Evolutionary conservation across 2,888 invertebrate species (phyloP).

Genomic region (Acronicta psi): DNA sequence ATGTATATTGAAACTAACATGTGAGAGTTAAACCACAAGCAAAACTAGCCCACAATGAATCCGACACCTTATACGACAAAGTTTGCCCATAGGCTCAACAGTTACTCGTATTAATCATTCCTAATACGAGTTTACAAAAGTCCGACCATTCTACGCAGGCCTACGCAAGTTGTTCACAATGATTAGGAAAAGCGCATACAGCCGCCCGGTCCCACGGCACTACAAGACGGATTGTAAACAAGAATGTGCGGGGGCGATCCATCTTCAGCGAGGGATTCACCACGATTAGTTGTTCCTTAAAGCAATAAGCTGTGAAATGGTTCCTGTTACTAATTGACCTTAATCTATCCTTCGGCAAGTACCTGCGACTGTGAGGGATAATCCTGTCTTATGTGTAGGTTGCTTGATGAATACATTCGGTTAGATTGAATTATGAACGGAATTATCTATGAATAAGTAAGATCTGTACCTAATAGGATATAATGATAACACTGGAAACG

Average conservation of each 20-base stretch:
- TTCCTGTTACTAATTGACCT: conserved; percentile 72
- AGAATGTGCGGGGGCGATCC: conserved; percentile 75
- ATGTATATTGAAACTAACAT: neutral
- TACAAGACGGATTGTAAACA: conserved; percentile 70
- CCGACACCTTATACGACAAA: conserved; percentile 4
- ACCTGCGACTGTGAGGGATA: conserved; percentile 47
- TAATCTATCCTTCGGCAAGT: conserved; percentile 64
- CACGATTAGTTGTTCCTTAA: conserved; percentile 64
- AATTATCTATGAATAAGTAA: conserved; percentile 34
- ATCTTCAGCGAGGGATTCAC: conserved; percentile 64
- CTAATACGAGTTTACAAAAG: conserved; percentile 38
- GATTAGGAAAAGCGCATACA: conserved; percentile 60
- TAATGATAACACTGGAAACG: conserved; percentile 10
- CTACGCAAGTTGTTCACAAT: conserved; percentile 61
- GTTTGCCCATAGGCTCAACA: conserved; percentile 20
- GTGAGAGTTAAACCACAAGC: conserved; percentile 4
- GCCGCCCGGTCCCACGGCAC: conserved; percentile 62
- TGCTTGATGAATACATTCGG: conserved; percentile 38
- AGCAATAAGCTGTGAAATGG: conserved; percentile 68
- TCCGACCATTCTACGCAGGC: conserved; percentile 44
- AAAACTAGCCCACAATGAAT: conserved; percentile 12
- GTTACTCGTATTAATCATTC: conserved; percentile 33
- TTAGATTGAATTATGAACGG: conserved; percentile 35
- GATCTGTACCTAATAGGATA: conserved; percentile 34
- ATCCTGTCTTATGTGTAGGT: conserved; percentile 49